phyloP scores from a whole-genome alignment of 2,888 invertebrate species.

The Sinotaia quadrata region DNA sequence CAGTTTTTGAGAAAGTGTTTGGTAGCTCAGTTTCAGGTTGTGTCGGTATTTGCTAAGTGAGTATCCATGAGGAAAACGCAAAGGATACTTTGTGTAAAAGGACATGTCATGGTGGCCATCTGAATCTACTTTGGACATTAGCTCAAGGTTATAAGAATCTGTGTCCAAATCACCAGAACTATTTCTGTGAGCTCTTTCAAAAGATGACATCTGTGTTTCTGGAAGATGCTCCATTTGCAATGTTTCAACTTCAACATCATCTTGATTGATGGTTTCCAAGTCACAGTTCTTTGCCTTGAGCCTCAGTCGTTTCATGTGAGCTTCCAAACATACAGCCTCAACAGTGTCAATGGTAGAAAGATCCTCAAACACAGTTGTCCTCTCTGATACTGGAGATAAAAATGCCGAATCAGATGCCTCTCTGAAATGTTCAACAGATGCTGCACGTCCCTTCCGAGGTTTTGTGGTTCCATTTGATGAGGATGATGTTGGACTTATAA shows the following conservation, averaged over 20 bases:
- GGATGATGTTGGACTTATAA: conserved; percentile 33
- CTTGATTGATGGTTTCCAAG: conserved; percentile 69
- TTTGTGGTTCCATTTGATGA: conserved; percentile 25
- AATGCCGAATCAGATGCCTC: not conserved
- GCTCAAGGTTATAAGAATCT: conserved; percentile 11
- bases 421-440: conserved; percentile 34
- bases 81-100: conserved; percentile 42
- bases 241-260: conserved; percentile 37
- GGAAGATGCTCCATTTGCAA: conserved; percentile 2
- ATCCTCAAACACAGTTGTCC: conserved; percentile 69
- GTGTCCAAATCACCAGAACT: conserved; percentile 3
- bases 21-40: conserved; percentile 45
- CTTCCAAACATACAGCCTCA: conserved; percentile 39
- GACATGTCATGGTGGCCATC: conserved; percentile 27
- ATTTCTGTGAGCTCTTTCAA: not conserved
- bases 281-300: conserved; percentile 46
- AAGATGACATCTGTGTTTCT: not conserved
- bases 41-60: conserved; percentile 41
- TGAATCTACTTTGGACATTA: not conserved
- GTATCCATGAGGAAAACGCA: conserved; percentile 41
- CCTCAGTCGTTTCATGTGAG: conserved; percentile 40
- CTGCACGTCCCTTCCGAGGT: conserved; percentile 24
- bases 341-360: conserved; percentile 61
- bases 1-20: conserved; percentile 39
- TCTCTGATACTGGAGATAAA: conserved; percentile 58